Evolutionary conservation across 2,113 vertebrate genomes (phyloP).

Genomic region (Hyperopisus bebe): DNA sequence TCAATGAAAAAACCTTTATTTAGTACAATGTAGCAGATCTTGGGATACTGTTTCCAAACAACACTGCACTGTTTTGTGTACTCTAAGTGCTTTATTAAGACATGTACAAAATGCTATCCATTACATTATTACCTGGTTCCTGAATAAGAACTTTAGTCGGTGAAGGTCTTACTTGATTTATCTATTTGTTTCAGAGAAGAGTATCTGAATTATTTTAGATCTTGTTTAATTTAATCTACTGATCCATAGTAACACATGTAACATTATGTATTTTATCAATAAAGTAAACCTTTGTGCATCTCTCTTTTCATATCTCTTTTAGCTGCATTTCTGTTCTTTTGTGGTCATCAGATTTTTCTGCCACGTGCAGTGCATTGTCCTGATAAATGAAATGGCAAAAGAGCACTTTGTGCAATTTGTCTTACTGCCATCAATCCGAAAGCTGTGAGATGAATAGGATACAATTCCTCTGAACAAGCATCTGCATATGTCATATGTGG

Average conservation of each 20-base stretch:
- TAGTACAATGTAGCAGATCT: slow-evolving; percentile 6
- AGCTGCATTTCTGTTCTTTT: background rate
- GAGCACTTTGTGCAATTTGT: background rate
- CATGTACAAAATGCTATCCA: background rate
- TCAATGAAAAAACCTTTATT: background rate
- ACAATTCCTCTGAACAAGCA: background rate
- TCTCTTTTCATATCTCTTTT: background rate
- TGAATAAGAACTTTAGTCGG: background rate
- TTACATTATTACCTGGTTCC: background rate
- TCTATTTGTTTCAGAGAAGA: background rate
- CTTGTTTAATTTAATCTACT: background rate
- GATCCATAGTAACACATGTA: background rate
- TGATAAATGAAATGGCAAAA: background rate
- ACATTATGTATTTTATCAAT: background rate
- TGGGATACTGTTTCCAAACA: slow-evolving; percentile 3
- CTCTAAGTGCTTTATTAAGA: slow-evolving; percentile 25
- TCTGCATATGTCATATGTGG: background rate
- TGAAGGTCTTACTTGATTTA: background rate
- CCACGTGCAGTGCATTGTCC: background rate
- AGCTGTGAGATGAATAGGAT: background rate
- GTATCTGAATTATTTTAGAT: background rate
- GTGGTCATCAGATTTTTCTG: background rate
- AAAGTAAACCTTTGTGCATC: background rate
- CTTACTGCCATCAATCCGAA: background rate
- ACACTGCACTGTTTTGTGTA: background rate